Percentiles rank a stretch among this genome's conserved stretches.
phyloP scores from a whole-genome alignment of 2,888 invertebrate species.

The Theodoxus fluviatilis region DNA sequence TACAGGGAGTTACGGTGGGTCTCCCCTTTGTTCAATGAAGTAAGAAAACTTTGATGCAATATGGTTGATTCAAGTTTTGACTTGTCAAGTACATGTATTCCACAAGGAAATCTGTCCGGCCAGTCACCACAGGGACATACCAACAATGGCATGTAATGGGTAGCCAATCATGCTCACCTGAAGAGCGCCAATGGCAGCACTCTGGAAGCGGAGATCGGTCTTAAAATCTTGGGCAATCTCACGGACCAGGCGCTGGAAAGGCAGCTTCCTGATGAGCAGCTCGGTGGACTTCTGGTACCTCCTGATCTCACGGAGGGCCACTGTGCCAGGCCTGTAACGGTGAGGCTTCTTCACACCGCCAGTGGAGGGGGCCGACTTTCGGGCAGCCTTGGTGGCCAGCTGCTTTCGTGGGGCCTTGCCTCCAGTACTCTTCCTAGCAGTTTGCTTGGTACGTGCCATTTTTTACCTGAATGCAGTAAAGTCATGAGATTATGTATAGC shows the following conservation, averaged over 20 bases:
- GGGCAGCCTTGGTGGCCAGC: conserved; percentile 65
- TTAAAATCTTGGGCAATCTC: conserved; percentile 67
- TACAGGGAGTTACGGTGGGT: too few relatives aligned
- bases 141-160: too few relatives aligned
- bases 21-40: too few relatives aligned
- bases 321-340: conserved; percentile 66
- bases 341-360: conserved; percentile 66
- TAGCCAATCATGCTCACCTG: conserved; percentile 48
- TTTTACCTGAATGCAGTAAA: conserved; percentile 11
- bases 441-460: conserved; percentile 67
- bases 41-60: too few relatives aligned
- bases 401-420: conserved; percentile 66
- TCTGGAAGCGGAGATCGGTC: conserved; percentile 65
- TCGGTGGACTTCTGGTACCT: conserved; percentile 66
- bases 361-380: conserved; percentile 66
- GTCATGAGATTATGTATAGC: background rate
- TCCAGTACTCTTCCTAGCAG: conserved; percentile 66
- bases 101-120: too few relatives aligned
- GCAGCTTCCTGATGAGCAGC: conserved; percentile 64
- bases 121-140: too few relatives aligned
- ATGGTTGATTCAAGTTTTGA: too few relatives aligned
- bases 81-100: too few relatives aligned
- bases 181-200: conserved; percentile 65
- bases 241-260: conserved; percentile 65
- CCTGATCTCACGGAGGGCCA: conserved; percentile 65